Base-by-base conservation (phyloP, 2,888 invertebrate genomes). In the Marronus borbonicus region DNA sequence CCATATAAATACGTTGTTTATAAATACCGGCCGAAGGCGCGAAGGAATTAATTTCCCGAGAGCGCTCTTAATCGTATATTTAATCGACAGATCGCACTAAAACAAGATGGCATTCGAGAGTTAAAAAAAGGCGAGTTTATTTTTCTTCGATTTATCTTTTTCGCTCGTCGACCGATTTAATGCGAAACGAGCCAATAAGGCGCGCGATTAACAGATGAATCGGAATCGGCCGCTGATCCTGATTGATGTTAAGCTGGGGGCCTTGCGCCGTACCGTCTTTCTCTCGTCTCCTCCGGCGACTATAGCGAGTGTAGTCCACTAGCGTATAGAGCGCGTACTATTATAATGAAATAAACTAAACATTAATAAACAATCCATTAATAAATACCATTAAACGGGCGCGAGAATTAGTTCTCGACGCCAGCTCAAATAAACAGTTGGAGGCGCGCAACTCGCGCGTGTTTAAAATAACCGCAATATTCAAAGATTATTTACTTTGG, bases 281-380 rank as follows among this genome's bases (percentile, higher is more conserved):
- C 44, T 8, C 44, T 12, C 44, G 8, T 44, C 12, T 20, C 8
- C 66, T 1, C 20, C 24, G 49, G 20, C 66, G 44, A 8, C 44
- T 12, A 17, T 65, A 36, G 1, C 17, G 14, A 14, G 39, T 31
- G n/a, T 7, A 66, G 49, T 65, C 55, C 68, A 62, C 66, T 64
- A 58, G 64, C 49, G 52, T 64, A 78, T 28, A 10, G 12, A 31
- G 74, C 24, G 74, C 55, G 66, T 55, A 64, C 70, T 72, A 79
- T 79, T 79, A 79, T 85, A 84, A 84, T 85, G 85, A 85, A 85
- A 86, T 86, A 85, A 81, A 85, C 83, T 84, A 84, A 84, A 85
- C 84, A 85, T 85, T 86, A 85, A 86, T 85, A 86, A 87, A 87
- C 86, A 86, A 85, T 85, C 86, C 86, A 86, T 86, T 87, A 86